Conservation (phyloP, 2,113 vertebrate species). For the Perognathus longimembris region DNA sequence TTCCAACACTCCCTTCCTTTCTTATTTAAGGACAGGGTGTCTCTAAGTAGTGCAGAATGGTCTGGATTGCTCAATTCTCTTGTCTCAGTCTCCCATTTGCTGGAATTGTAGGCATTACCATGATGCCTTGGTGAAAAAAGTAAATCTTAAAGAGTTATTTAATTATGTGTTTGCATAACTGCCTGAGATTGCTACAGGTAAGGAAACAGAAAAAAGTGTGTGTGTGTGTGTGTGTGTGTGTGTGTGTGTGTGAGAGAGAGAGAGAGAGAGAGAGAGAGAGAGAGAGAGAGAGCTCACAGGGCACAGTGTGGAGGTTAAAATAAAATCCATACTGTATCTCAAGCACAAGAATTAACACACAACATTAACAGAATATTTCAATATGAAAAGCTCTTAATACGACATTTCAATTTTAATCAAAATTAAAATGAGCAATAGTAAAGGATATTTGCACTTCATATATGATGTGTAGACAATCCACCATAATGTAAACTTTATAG, state of each 20-base stretch:
- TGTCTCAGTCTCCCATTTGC: not conserved
- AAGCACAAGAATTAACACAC: conserved; percentile 49
- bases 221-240: too few species aligned
- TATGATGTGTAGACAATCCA: not conserved
- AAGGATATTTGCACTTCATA: conserved; percentile 1
- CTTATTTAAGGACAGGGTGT: not conserved
- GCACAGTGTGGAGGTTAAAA: not conserved
- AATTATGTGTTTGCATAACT: not conserved
- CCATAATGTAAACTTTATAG: conserved; percentile 42
- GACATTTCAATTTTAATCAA: conserved; percentile 48
- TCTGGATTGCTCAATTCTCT: not conserved
- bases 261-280: too few species aligned
- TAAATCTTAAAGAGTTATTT: conserved; percentile 18
- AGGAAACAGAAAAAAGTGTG: too few species aligned
- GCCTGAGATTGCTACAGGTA: not conserved
- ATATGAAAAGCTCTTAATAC: not conserved
- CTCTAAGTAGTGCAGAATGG: not conserved
- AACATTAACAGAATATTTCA: conserved; percentile 40
- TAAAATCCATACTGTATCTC: conserved; percentile 4
- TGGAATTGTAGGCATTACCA: not conserved
- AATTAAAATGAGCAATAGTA: not conserved
- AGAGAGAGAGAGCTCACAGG: too few species aligned
- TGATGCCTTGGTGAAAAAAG: not conserved
- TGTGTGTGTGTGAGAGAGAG: too few species aligned
- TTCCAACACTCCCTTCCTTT: too few species aligned